Base-by-base conservation (phyloP, 1,140 invertebrate genomes). In the Formica selysi region DNA sequence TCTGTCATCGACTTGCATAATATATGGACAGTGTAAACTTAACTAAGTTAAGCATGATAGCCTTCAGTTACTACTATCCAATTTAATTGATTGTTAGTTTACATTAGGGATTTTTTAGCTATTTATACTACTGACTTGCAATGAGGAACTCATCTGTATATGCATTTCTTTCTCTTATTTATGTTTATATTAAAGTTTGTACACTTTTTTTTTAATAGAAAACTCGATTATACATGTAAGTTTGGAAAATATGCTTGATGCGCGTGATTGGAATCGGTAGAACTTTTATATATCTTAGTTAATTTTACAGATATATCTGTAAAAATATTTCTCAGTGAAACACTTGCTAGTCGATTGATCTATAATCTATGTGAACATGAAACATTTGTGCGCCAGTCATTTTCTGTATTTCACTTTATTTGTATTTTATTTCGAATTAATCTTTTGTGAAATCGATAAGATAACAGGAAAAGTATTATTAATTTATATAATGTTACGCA, bases 401-500 rank as follows among this genome's bases (percentile, higher is more conserved):
- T 16, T 67, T 87, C 79, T 87, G 78, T 91, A 87, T 83, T 87
- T 90, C 86, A 87, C 87, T 89, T 73, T 86, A 81, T 90, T 89
- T 71, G 87, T 91, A 89, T 80, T 79, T 88, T 54, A 51, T 54
- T 79, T 89, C 84, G 86, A 90, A 89, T 54, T 86, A 91, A 88
- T 76, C 62, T 76, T 59, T 76, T 61, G 80, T 68, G 87, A 89
- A 70, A 62, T 91, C 80, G 80, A 90, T 88, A 89, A 91, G 88
- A 85, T 87, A 90, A 29, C 76, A 83, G 79, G 59, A 73, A 89
- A 94, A 95, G 94, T 95, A 95, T 95, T 94, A 92, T 92, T 90
- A 93, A 91, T 90, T 91, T 94, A 92, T 90, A 41, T 38, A 74
- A 88, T 59, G 78, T 38, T 90, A 85, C 71, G 85, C 65, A 74